A percentile compares a stretch with the other conserved stretches of the same genome.
Conservation (phyloP, 1,140 invertebrate species). For the Drosophila hydei region DNA sequence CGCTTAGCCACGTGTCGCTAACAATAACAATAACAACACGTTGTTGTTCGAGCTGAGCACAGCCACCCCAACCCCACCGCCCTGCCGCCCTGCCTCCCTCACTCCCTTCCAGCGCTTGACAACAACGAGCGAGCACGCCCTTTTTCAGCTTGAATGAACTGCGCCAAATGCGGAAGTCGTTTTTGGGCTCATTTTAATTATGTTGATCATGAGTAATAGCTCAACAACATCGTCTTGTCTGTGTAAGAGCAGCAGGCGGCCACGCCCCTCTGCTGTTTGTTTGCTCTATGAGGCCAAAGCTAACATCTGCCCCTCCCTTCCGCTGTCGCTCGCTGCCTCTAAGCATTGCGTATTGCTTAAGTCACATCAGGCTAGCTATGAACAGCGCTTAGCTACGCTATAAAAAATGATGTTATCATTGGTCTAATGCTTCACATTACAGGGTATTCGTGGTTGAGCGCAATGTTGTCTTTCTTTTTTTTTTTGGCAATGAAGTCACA, state of each 20-base stretch:
- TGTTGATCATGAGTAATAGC: slow-evolving; percentile 45
- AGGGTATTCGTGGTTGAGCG: slow-evolving; percentile 5
- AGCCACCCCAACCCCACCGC: not conserved
- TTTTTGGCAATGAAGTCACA: slow-evolving; percentile 9
- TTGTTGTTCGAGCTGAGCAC: too few species aligned
- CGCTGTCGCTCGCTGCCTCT: too few species aligned
- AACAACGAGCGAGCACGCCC: slow-evolving; percentile 1
- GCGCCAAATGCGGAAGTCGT: slow-evolving; percentile 33
- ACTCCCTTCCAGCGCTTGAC: slow-evolving; percentile 2
- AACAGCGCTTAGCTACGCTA: too few species aligned
- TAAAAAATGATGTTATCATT: too few species aligned
- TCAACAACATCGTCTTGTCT: slow-evolving; percentile 1
- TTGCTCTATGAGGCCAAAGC: slow-evolving; percentile 3
- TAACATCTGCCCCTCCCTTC: not conserved
- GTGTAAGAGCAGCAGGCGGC: slow-evolving; percentile 11
- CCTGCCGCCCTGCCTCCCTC: not conserved
- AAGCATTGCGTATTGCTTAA: too few species aligned
- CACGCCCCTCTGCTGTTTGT: not conserved
- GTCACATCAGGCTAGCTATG: too few species aligned
- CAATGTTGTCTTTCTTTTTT: not conserved
- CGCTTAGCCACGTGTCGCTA: not conserved
- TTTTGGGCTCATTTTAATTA: slow-evolving; percentile 26
- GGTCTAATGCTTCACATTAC: not conserved
- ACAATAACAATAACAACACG: too few species aligned
- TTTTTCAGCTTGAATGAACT: not conserved